Evolutionary conservation across 2,888 invertebrate genomes (phyloP).

Genomic region (Periphyllus acericola): DNA sequence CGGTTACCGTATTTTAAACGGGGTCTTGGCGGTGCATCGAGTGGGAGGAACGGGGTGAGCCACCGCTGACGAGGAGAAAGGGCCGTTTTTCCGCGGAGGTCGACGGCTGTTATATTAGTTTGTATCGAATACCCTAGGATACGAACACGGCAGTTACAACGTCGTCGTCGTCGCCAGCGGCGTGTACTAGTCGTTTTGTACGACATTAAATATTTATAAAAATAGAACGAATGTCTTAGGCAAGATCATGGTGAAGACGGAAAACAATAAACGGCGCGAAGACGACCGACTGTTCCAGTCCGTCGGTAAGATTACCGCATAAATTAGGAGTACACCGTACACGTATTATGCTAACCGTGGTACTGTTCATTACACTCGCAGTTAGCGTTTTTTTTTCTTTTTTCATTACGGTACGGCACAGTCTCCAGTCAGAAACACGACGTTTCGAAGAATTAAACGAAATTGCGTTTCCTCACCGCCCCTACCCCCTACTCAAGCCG

Average conservation of each 20-base stretch:
- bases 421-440: not conserved
- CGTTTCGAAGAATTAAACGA: not conserved
- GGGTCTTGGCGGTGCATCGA: not conserved
- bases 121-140: too few species aligned
- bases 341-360: too few species aligned
- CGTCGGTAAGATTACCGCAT: too few species aligned
- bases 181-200: constrained; percentile 9
- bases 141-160: too few species aligned
- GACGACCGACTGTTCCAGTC: not conserved
- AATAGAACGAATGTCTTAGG: constrained; percentile 29
- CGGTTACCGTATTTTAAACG: not conserved
- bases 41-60: too few species aligned
- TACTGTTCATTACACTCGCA: too few species aligned
- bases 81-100: not conserved
- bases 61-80: not conserved
- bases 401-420: not conserved
- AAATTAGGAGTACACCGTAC: too few species aligned
- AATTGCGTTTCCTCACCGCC: not conserved
- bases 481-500: not conserved
- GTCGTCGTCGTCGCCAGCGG: not conserved
- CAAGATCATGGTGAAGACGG: not conserved
- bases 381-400: too few species aligned
- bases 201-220: not conserved
- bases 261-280: not conserved
- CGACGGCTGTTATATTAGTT: too few species aligned